These are phyloP conservation scores for Hipparchia semele DNA, from an alignment of 2,888 invertebrate species.

Conservation along the genomic window DNA sequence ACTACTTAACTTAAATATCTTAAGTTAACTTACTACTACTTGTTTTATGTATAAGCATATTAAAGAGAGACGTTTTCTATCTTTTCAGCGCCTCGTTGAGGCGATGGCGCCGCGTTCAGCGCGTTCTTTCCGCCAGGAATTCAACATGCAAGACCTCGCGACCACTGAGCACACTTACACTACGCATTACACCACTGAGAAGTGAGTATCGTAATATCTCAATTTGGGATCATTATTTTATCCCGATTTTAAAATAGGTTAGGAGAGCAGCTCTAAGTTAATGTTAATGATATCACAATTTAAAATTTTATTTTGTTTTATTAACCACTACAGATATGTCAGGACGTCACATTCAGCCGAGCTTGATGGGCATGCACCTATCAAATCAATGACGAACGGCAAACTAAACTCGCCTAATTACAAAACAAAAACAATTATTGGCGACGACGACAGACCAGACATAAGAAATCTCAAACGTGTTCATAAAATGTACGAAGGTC, in stretches of 20 bases:
- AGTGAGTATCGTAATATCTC: constrained; percentile 78
- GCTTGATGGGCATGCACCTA: constrained; percentile 74
- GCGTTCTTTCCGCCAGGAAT: constrained; percentile 92
- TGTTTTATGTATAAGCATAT: background rate
- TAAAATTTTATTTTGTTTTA: constrained; percentile 23
- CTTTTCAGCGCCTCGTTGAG: constrained; percentile 85
- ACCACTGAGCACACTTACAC: constrained; percentile 86
- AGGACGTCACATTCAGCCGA: constrained; percentile 82
- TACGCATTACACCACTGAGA: constrained; percentile 84
- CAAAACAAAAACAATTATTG: constrained; percentile 81
- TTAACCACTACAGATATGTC: constrained; percentile 75
- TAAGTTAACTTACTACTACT: background rate
- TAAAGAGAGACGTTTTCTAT: background rate
- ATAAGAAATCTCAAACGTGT: constrained; percentile 89
- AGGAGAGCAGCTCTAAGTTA: background rate
- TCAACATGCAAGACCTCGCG: constrained; percentile 88
- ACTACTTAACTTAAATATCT: too few relatives aligned
- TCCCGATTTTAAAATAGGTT: background rate
- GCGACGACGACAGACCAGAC: constrained; percentile 84
- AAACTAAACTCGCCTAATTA: constrained; percentile 76
- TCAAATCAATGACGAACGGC: constrained; percentile 77
- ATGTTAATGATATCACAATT: background rate
- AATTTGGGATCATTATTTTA: background rate
- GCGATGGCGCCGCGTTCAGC: constrained; percentile 88
- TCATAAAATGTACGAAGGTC: constrained; percentile 88